Evolutionary conservation across 2,113 vertebrate genomes (phyloP).

Genomic region (Nibea coibor): DNA sequence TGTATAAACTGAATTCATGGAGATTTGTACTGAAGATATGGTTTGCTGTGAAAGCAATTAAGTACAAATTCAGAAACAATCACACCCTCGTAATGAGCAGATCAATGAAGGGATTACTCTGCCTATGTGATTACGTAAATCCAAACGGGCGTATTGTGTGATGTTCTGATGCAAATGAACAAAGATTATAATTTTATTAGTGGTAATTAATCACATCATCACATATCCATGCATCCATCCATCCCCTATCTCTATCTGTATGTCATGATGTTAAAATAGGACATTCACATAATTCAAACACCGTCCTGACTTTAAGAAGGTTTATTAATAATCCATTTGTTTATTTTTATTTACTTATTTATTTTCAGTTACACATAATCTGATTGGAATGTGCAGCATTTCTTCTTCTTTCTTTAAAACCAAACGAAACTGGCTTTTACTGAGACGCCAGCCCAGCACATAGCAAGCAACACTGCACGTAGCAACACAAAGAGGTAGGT

Average conservation of each 20-base stretch:
- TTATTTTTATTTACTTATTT: neutral
- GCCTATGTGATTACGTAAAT: neutral
- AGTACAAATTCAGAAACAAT: neutral
- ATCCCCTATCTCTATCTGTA: neutral
- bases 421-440: neutral
- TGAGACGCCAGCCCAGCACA: neutral
- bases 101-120: neutral
- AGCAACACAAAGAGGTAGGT: too few species aligned
- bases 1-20: neutral
- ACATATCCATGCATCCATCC: neutral
- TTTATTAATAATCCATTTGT: neutral
- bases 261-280: neutral
- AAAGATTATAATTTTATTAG: neutral
- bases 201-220: neutral
- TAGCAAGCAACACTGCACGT: too few species aligned
- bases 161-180: neutral
- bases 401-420: neutral
- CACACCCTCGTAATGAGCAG: neutral
- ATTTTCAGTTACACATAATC: neutral
- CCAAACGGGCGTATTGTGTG: neutral
- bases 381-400: neutral
- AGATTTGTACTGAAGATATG: neutral
- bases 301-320: neutral
- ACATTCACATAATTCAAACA: conserved; percentile 2
- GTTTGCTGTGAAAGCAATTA: neutral